A percentile compares a stretch with the other conserved stretches of the same genome.
These are phyloP conservation scores for Saguinus midas DNA, from an alignment of 2,113 vertebrate species.

Conservation along the genomic window DNA sequence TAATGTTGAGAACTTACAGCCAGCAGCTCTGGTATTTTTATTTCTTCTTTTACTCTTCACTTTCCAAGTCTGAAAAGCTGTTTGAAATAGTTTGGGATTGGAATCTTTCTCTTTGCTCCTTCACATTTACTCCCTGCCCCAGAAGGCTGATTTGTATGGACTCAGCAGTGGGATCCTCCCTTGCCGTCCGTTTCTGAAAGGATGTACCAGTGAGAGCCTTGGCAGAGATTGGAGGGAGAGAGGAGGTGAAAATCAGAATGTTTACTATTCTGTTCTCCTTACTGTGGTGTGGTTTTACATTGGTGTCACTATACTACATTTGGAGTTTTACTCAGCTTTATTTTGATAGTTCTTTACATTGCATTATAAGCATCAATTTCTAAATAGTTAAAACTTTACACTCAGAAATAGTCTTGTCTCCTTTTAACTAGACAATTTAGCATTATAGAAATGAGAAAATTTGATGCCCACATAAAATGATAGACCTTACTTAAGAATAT, in stretches of 20 bases:
- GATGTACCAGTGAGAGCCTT: not conserved
- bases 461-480: not conserved
- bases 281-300: not conserved
- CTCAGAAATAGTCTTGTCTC: not conserved
- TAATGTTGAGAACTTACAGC: not conserved
- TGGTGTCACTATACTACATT: not conserved
- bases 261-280: not conserved
- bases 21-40: not conserved
- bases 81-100: not conserved
- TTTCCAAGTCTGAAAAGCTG: not conserved
- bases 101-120: not conserved
- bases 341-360: not conserved
- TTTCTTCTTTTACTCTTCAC: not conserved
- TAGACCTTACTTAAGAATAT: not conserved
- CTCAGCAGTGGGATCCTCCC: not conserved
- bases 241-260: not conserved
- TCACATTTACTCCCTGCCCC: rapidly evolving
- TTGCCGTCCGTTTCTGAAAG: not conserved
- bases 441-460: constrained; percentile 19
- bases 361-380: not conserved
- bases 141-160: not conserved
- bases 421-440: not conserved
- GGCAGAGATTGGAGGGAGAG: not conserved
- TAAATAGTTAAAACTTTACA: constrained; percentile 4
- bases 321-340: not conserved